Base-by-base conservation (phyloP, 2,888 invertebrate genomes). In the Napeogenes sylphis region DNA sequence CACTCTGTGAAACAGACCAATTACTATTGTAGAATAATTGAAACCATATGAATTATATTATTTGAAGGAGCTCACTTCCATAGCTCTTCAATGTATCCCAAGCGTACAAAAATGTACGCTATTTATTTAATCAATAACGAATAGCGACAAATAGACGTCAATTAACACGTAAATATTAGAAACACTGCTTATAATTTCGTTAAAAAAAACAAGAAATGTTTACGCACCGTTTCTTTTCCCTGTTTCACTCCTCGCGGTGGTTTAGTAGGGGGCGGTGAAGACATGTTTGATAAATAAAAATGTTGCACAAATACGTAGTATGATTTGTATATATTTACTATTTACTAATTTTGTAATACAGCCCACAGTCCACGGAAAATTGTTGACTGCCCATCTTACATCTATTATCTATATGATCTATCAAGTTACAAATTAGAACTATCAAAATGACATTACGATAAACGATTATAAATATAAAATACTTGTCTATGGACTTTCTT, bases 201-300 rank as follows among this genome's bases (percentile, higher is more conserved):
- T 30, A 3, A 6, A 30, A 30, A 10, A 30, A 51, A 51, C 10
- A 8, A 51, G 51, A 8, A 51, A 51, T 51, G 30, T 56, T 42
- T 45, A 78, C 86, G 91, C 92, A 95, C 96, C 81, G 96, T 95
- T 92, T 97, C 96, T 90, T 95, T 96, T 61, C 94, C 93, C 78
- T 95, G 94, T 91, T 97, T 97, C 56, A 96, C 95, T 65, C 96
- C 96, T 78, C 96, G 91, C 32, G 96, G 96, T 75, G 97, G 96
- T 83, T 97, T 97, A 35, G 95, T 93, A 58, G 97, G 95, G 69
- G 96, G 95, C 70, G 93, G 92, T 59, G 92, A 90, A 73, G 93
- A 92, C 93, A 93, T 93, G 71, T 70, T 81, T 56, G 53, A 56
- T 45, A 6, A 33, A 59, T 30, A 6, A 4, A 12, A 55, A 46